Evolutionary conservation across 2,113 vertebrate species (phyloP).

Genomic region (Erythrolamprus reginae): DNA sequence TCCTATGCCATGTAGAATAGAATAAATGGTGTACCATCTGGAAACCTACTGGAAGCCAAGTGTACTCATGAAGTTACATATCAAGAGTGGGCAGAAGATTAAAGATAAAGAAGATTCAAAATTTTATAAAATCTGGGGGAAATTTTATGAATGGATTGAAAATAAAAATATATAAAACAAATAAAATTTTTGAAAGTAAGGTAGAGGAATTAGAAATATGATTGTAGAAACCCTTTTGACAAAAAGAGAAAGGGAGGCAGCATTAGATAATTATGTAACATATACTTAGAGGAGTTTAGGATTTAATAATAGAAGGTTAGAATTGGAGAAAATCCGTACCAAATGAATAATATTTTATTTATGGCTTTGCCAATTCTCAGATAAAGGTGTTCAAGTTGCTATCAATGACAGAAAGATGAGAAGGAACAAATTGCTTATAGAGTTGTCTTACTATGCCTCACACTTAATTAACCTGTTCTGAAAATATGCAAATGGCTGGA

Average conservation of each 20-base stretch:
- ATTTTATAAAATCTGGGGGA: no score
- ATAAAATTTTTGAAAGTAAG: no score
- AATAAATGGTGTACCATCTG: not conserved
- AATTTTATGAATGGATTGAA: no score
- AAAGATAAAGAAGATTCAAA: no score
- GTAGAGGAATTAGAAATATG: no score
- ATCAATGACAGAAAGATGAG: not conserved
- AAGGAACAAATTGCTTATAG: not conserved
- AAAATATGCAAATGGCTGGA: constrained; percentile 75
- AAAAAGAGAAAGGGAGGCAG: no score
- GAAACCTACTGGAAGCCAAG: not conserved
- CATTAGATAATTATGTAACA: no score
- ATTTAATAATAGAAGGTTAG: no score
- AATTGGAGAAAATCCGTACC: no score
- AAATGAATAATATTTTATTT: not conserved
- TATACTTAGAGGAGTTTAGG: no score
- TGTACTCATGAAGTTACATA: not conserved
- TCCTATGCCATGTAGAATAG: not conserved
- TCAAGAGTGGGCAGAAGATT: not conserved
- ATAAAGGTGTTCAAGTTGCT: not conserved
- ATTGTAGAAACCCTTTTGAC: no score
- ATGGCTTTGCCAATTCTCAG: not conserved
- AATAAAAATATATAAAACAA: no score
- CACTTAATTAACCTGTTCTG: constrained; percentile 54
- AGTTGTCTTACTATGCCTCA: not conserved